Conservation (phyloP, 2,113 vertebrate species). For the Lipophrys pholis region DNA sequence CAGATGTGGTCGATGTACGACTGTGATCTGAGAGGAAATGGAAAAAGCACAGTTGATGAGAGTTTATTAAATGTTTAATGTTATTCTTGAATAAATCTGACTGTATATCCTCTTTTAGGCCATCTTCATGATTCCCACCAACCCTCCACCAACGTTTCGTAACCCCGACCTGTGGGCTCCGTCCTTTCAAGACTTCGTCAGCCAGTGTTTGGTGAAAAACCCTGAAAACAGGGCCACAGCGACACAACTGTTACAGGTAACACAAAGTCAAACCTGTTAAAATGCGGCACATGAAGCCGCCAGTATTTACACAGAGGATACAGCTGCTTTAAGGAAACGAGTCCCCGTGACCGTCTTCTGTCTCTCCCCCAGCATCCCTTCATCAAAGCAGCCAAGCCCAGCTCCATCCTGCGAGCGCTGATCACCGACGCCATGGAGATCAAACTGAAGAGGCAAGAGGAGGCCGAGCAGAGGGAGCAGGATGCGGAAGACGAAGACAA, state of each 20-base stretch:
- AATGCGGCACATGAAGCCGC: too few relatives aligned
- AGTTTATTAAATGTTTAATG: too few relatives aligned
- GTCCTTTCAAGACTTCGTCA: constrained; percentile 88
- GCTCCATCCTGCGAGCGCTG: constrained; percentile 86
- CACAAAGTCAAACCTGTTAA: too few relatives aligned
- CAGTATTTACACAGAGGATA: too few relatives aligned
- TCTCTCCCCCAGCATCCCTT: constrained; percentile 88
- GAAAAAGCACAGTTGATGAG: too few relatives aligned
- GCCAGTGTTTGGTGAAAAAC: constrained; percentile 93
- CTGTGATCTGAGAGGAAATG: too few relatives aligned
- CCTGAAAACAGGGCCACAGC: constrained; percentile 91
- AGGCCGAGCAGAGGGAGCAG: constrained; percentile 88
- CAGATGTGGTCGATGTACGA: too few relatives aligned
- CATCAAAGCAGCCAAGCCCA: constrained; percentile 91
- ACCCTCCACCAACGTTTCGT: constrained; percentile 91
- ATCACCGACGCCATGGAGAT: constrained; percentile 95
- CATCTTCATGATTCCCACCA: constrained; percentile 98
- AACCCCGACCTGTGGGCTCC: constrained; percentile 90
- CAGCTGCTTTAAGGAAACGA: too few relatives aligned
- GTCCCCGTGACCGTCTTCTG: neutral
- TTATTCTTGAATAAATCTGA: too few relatives aligned
- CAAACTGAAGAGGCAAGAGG: constrained; percentile 90
- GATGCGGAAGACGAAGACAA: constrained; percentile 93
- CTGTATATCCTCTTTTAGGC: constrained; percentile 81
- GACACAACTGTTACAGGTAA: constrained; percentile 93